Evolutionary conservation across 2,797 vertebrate genomes (phyloP), one percentile per base, ranked within the genome.

Genomic region (Agapornis canus): DNA sequence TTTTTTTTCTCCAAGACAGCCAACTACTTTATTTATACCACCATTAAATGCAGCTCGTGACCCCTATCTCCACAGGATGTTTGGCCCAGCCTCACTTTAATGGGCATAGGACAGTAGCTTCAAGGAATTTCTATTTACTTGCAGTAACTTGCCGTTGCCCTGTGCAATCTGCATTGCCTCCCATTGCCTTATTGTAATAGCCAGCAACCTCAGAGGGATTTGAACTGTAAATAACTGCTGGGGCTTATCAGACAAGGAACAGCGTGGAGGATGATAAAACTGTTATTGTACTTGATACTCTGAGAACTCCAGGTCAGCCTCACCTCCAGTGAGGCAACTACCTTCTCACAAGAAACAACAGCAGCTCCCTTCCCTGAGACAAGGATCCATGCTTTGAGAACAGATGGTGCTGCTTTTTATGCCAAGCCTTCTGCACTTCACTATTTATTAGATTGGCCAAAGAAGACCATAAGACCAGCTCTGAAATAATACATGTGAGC

Each of bases 181-280:
- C 49, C 77, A 83, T 26, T 88, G 69, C 82, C 81, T 70, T 65
- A 27, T 47, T 51, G 37, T 51, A 90, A 86, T 10, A 94, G 56
- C 92, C 70, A 59, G 85, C 23, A 47, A 95, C 80, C 81, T 96
- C 68, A 92, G 82, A 95, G 91, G 75, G 56, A 91, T 80, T 91
- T 93, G 86, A 95, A 96, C 94, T 92, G 91, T 85, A 90, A 94
- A 94, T 80, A 91, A 93, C 54, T 95, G 94, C 90, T 94, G 57
- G n/a, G 51, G 65, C 84, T 86, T 95, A 94, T 96, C 95, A 95
- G 86, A 92, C 47, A 45, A 92, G 75, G 86, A 94, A 82, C 13
- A 13, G 52, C 18, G 37, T 89, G 47, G 25, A 96, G 90, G 79
- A 92, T 89, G 61, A 95, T 95, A 96, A 95, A 96, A 93, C 63